Evolutionary conservation across 2,797 vertebrate genomes (phyloP), one percentile per base, ranked within the genome.

Genomic region (Lycodopsis pacificus): DNA sequence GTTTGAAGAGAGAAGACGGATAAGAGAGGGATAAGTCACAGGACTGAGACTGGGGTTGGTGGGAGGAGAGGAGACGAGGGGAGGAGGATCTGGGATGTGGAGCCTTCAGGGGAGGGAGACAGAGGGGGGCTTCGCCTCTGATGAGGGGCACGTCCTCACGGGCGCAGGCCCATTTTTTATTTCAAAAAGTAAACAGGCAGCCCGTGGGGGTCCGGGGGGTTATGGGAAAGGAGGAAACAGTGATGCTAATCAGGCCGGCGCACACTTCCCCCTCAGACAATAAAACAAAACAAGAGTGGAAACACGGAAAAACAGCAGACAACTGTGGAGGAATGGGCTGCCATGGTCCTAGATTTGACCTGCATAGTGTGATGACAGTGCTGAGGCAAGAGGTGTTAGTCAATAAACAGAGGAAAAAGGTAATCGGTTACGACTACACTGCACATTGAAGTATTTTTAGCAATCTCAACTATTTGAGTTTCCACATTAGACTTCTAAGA

Each of bases 151-250:
- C 93, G 93, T 95, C 94, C 95, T 95, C 94, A 89, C 86, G 92
- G 93, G 93, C 94, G 95, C 95, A 94, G 95, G 96, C 96, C 96
- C 95, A 96, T 97, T 98, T 98, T 97, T 98, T 98, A 96, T 96
- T 96, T 96, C 94, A 97, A 95, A 98, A 97, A 97, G 97, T 98
- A 99, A 99, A 99, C 97, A 99, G 94, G 97, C 93, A 93, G 96
- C 96, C 96, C 95, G 95, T 92, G 96, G 96, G 97, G 98, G 97
- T 98, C 97, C 96, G 95, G 91, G 95, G 97, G 98, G 98, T 99
- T 99, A 98, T 99, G 98, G 97, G 98, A 99, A 99, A 97, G 96
- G 95, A 99, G 98, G 98, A 99, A 99, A 95, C 97, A 95, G 96
- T 95, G 96, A 96, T 97, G 96, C 96, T 99, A 99, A 99, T 99